Evolutionary conservation across 1,140 invertebrate species (phyloP), one percentile per base, ranked within the genome.

Genomic region (Brachionus plicatilis): DNA sequence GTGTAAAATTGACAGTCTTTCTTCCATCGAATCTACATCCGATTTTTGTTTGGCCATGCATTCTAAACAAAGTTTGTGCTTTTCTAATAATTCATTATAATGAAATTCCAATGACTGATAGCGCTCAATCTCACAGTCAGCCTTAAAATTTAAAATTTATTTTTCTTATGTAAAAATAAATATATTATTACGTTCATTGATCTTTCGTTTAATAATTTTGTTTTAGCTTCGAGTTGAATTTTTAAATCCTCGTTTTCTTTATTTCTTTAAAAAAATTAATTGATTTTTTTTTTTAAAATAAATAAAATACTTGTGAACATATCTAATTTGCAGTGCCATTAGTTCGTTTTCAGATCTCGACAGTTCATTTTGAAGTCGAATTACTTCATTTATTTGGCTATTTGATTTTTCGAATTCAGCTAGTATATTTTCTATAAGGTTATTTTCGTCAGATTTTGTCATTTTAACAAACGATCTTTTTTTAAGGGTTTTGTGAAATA

Each of bases 31-130:
- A 5, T 82, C 79, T 24, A 82, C 11, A 17, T 82, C 79, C 0
- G 53, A 41, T 20, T 82, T 60, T 68, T 82, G 79, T 60, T 68
- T 60, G 6, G 50, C 12, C 79, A 82, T 82, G 43, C 79, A 82
- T 12, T 82, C 79, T n/a, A 82, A 47, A 33, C 79, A 65, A 60
- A 82, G 53, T 68, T 27, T 60, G 60, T 82, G 79, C 79, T 82
- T 82, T 68, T 82, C 50, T 17, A 82, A 24, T 14, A 82, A 60
- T 29, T 82, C 79, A 68, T 82, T 82, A 45, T 82, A 82, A 47
- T 82, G 60, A 60, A 82, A 82, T 68, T 82, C 79, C 24, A 82
- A 65, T 8, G 79, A 60, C 60, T 82, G 53, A 33, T 43, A 82
- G 6, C 79, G 79, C 47, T 76, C 72, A 0, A 20, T 27, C 24